Conservation (phyloP, 2,888 invertebrate genomes). For the Campoplex capitator region DNA sequence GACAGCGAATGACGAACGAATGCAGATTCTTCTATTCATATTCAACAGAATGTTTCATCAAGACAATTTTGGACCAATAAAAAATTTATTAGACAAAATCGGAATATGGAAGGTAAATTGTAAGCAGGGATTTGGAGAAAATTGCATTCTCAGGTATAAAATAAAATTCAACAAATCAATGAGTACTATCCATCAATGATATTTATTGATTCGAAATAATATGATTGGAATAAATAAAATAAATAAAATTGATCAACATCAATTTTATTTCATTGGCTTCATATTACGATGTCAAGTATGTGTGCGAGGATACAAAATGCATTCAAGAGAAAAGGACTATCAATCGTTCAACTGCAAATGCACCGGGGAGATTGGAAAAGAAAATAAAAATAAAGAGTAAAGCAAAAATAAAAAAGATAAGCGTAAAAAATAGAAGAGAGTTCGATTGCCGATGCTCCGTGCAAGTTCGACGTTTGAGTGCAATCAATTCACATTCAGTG, state of each 20-base stretch:
- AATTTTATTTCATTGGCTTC: slow-evolving; percentile 37
- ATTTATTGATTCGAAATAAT: background rate
- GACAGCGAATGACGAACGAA: no score
- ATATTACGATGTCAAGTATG: slow-evolving; percentile 7
- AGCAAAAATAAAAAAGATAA: slow-evolving; percentile 23
- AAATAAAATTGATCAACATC: background rate
- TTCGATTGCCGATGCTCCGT: slow-evolving; percentile 57
- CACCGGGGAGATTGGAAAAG: background rate
- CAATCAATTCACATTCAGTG: slow-evolving; percentile 67
- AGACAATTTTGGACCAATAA: no score
- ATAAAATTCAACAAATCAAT: no score
- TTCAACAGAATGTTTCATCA: no score
- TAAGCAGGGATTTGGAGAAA: background rate
- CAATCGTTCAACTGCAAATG: slow-evolving; percentile 15
- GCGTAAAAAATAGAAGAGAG: slow-evolving; percentile 51
- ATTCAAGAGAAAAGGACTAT: slow-evolving; percentile 10
- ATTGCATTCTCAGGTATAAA: background rate
- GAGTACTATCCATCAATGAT: no score
- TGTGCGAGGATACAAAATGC: background rate
- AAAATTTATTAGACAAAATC: no score
- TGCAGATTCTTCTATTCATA: no score
- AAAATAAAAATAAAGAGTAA: background rate
- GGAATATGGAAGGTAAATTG: no score
- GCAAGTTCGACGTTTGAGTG: slow-evolving; percentile 53
- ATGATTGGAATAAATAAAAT: no score